A percentile compares a stretch with the other conserved stretches of the same genome.
These are phyloP conservation scores for Pimpla rufipes DNA, from an alignment of 2,888 invertebrate species.

Conservation along the genomic window DNA sequence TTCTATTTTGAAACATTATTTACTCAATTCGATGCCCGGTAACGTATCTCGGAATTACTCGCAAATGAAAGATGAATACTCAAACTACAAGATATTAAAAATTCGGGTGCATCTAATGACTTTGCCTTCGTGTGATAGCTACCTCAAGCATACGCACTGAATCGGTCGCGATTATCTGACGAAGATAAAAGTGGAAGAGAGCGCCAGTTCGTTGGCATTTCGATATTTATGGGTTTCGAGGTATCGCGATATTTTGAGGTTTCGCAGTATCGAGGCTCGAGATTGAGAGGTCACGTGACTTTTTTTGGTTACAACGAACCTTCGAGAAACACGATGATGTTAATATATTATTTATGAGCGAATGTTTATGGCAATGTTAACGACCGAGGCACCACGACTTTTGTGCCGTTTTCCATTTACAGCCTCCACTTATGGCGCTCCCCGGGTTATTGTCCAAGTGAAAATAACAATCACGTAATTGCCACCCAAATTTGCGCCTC, in stretches of 20 bases:
- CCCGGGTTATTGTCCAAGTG: constrained; percentile 20
- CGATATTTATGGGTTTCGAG: constrained; percentile 5
- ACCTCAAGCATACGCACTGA: no score
- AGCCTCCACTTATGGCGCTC: not conserved
- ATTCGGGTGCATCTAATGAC: no score
- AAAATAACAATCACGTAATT: constrained; percentile 14
- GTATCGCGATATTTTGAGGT: not conserved
- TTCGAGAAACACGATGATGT: not conserved
- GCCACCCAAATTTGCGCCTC: not conserved
- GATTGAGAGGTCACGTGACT: not conserved
- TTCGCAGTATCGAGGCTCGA: not conserved
- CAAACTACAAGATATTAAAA: no score
- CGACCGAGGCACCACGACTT: not conserved
- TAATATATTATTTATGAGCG: no score
- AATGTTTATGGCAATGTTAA: not conserved
- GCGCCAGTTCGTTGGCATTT: no score
- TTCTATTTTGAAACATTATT: no score
- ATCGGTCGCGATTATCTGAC: no score
- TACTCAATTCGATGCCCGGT: no score
- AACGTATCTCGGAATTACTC: no score
- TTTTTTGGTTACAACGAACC: not conserved
- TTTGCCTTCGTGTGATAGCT: no score
- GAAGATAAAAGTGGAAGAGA: no score
- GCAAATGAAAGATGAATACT: no score
- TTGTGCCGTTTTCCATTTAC: constrained; percentile 13